phyloP scores from a whole-genome alignment of 2,797 vertebrate genomes.

The Labeo calbasu region DNA sequence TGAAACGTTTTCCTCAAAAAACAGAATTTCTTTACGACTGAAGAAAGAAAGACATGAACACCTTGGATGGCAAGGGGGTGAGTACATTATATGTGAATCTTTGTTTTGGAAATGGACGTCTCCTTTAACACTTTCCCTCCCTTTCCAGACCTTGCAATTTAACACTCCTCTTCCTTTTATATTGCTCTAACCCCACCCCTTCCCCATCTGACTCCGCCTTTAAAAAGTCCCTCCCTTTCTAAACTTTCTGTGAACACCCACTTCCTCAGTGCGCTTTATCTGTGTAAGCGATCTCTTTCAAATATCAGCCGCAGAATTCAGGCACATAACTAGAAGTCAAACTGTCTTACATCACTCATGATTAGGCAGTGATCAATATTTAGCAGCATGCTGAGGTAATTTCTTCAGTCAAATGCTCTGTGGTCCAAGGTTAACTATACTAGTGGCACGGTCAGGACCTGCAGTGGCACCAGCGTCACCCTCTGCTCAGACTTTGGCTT shows the following conservation, averaged over 20 bases:
- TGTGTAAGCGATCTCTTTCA: background rate
- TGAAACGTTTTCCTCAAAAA: too few relatives aligned
- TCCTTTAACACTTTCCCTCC: background rate
- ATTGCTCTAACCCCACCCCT: background rate
- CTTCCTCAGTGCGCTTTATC: background rate
- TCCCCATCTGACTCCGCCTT: background rate
- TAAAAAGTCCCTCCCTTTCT: background rate
- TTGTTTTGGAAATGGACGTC: too few relatives aligned
- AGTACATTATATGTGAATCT: too few relatives aligned
- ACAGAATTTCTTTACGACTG: too few relatives aligned
- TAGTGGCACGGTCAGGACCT: slow-evolving; percentile 45
- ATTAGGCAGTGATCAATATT: slow-evolving; percentile 59
- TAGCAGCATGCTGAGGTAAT: slow-evolving; percentile 54
- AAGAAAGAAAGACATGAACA: too few relatives aligned
- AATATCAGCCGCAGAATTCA: slow-evolving; percentile 30
- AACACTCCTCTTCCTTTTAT: background rate
- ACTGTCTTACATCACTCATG: slow-evolving; percentile 13
- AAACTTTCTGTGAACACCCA: background rate
- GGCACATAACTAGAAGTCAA: slow-evolving; percentile 44
- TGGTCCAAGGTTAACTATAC: slow-evolving; percentile 65
- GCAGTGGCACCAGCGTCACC: slow-evolving; percentile 30
- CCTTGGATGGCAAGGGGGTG: too few relatives aligned
- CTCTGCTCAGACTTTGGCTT: slow-evolving; percentile 46
- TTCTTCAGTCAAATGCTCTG: slow-evolving; percentile 66
- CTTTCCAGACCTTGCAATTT: background rate